phyloP scores from a whole-genome alignment of 1,140 invertebrate species.

The Brachionus angularis region DNA sequence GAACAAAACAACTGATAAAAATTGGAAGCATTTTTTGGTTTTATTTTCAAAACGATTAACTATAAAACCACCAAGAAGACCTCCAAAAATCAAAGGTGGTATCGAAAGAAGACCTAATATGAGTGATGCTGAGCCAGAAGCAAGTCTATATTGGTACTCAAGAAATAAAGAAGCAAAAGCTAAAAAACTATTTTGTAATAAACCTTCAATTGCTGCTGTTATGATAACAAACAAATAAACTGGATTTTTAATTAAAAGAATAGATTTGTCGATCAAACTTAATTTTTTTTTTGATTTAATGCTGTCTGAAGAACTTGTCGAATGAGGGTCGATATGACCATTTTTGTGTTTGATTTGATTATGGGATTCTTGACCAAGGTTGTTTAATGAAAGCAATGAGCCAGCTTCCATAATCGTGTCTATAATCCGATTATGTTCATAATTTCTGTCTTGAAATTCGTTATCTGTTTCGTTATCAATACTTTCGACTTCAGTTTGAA shows the following conservation, averaged over 20 bases:
- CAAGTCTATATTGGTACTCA: constrained; percentile 29
- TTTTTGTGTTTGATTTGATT: background rate
- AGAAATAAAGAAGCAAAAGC: constrained; percentile 35
- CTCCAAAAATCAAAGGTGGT: constrained; percentile 32
- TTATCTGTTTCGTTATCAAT: background rate
- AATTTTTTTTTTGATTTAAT: background rate
- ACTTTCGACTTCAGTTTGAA: background rate
- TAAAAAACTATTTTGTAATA: constrained; percentile 38
- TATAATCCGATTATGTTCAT: background rate
- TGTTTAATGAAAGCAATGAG: constrained; percentile 4
- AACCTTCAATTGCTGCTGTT: constrained; percentile 18
- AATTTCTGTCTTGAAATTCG: constrained; percentile 14
- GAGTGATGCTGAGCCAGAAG: constrained; percentile 37
- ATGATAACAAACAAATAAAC: constrained; percentile 21
- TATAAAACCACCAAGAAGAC: constrained; percentile 23
- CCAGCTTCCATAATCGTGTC: background rate
- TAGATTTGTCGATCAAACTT: background rate
- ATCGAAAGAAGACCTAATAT: constrained; percentile 23
- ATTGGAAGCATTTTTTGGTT: constrained; percentile 9
- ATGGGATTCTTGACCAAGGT: background rate
- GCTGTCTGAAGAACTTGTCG: too few relatives aligned
- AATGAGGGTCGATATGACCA: too few relatives aligned
- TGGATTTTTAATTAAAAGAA: constrained; percentile 1
- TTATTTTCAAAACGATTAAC: constrained; percentile 29
- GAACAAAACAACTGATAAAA: constrained; percentile 14